A percentile compares a stretch with the other conserved stretches of the same genome.
Conservation (phyloP, 2,888 invertebrate species). For the Chaetoderma sp. region DNA sequence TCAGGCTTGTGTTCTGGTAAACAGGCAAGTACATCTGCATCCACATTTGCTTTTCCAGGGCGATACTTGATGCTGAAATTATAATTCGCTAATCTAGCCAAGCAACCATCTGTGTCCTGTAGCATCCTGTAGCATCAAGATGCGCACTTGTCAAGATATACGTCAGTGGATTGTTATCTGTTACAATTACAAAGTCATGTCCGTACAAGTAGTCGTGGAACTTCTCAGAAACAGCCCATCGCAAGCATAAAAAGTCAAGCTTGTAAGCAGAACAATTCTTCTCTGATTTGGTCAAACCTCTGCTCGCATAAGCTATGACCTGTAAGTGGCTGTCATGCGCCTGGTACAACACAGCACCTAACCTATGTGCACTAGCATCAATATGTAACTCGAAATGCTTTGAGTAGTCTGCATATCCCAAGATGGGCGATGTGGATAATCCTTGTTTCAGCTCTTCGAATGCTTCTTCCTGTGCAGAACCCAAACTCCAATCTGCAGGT, state of each 20-base stretch:
- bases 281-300: background rate
- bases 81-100: background rate
- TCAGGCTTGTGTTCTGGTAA: background rate
- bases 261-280: background rate
- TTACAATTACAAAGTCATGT: background rate
- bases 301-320: constrained; percentile 1
- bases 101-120: background rate
- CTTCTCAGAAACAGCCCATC: background rate
- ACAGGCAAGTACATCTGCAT: background rate
- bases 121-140: no score
- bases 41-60: background rate
- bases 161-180: background rate
- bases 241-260: background rate
- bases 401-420: background rate
- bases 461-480: background rate
- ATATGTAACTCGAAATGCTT: background rate
- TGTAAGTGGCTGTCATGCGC: background rate
- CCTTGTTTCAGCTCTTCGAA: background rate
- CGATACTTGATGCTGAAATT: background rate
- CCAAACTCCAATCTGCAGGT: background rate
- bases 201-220: no score
- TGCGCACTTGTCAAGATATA: background rate
- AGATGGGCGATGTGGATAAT: background rate
- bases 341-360: background rate
- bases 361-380: background rate